Evolutionary conservation across 1,140 invertebrate genomes (phyloP).

Genomic region (Diachasma alloeum): DNA sequence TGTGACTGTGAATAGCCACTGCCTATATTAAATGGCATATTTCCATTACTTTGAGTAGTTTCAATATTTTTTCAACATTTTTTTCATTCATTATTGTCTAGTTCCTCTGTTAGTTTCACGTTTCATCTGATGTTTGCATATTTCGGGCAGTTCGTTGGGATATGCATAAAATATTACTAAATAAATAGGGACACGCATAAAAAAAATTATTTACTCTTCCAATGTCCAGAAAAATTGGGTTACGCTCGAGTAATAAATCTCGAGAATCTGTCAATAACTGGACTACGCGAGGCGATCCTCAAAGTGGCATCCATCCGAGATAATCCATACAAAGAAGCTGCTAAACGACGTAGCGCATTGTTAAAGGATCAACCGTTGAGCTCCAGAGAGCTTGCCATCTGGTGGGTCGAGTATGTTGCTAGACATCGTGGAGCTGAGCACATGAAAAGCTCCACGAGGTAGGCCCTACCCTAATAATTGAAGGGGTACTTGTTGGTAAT

Average conservation of each 20-base stretch:
- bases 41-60: too few relatives aligned
- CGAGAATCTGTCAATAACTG: conserved; percentile 46
- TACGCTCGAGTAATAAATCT: conserved; percentile 56
- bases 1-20: too few relatives aligned
- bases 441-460: conserved; percentile 56
- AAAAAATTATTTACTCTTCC: too few relatives aligned
- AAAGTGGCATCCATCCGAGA: conserved; percentile 45
- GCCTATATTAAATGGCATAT: too few relatives aligned
- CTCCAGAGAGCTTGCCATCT: conserved; percentile 56
- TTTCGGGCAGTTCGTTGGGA: too few relatives aligned
- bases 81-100: too few relatives aligned
- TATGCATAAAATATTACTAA: too few relatives aligned
- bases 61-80: too few relatives aligned
- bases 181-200: too few relatives aligned
- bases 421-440: conserved; percentile 59
- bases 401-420: conserved; percentile 65
- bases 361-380: conserved; percentile 57
- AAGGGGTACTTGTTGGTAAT: neutral
- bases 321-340: conserved; percentile 52
- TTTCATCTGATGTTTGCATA: too few relatives aligned
- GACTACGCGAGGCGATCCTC: conserved; percentile 50
- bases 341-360: conserved; percentile 47
- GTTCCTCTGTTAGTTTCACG: too few relatives aligned
- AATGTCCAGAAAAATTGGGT: conserved; percentile 48
- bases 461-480: conserved; percentile 2